Base-by-base conservation (phyloP, 2,113 vertebrate species). In the Paracanthobrama guichenoti region DNA sequence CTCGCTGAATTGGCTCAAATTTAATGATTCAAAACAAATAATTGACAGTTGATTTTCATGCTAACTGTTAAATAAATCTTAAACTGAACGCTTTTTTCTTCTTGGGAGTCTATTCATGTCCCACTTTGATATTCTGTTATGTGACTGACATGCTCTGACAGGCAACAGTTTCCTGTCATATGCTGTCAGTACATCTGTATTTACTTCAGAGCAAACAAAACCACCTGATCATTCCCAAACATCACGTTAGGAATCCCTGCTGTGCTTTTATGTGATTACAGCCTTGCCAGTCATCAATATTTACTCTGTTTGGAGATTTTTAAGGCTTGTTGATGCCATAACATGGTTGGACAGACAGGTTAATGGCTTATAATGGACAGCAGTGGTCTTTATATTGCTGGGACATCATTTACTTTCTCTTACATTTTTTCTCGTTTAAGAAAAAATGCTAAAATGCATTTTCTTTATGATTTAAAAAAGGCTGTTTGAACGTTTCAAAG, bases 141-240 rank as follows among this genome's bases (percentile, higher is more conserved):
- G 3, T 67, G 64, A 1, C 31, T 67, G 28, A 20, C 31, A 10
- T 18, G 31, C 7, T 67, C 18, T 67, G 64, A 35, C 64, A 35
- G 4, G 18, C 31, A 39, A 39, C 31, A 67, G 22, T 67, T 67
- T 67, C 8, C 31, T 31, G 62, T 31, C 62, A 18, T 2, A 66
- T 66, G 28, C 26, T 66, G 62, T 66, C 62, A 66, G 62, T 66
- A 18, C 6, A 66, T 26, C 64, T 67, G 64, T 67, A 67, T 67
- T 39, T 67, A 22, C 3, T 67, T 67, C 16, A 67, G 3, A 39
- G 1, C 64, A 67, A 39, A 69, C 35, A 42, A 69, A 69, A 69
- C 20, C 35, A 69, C 35, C 18, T 69, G 66, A 12, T 69, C 18
- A 12, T 42, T 69, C 4, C 20, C 66, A 69, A 2, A 69, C 18